Percentiles rank a stretch among this genome's conserved stretches.
Conservation (phyloP, 1,140 invertebrate genomes). For the Pseudachorutes palmiensis region DNA sequence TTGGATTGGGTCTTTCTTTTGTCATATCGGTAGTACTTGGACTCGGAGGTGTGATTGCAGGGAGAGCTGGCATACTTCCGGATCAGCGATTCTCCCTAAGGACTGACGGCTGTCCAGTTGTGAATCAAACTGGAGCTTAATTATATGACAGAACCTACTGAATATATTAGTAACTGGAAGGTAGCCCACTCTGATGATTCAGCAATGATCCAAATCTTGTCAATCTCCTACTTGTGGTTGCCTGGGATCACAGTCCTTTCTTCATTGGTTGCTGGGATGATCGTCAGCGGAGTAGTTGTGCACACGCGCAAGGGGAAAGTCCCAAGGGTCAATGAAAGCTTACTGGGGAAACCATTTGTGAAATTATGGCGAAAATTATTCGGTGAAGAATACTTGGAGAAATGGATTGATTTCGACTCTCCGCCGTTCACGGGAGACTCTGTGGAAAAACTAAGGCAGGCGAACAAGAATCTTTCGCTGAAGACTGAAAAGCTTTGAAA, state of each 20-base stretch:
- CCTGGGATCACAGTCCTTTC: slow-evolving; percentile 1
- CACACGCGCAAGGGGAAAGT: not conserved
- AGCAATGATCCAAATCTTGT: slow-evolving; percentile 7
- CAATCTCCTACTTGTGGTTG: slow-evolving; percentile 18
- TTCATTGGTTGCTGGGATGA: slow-evolving; percentile 16
- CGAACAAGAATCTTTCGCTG: not conserved
- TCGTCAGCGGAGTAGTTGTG: slow-evolving; percentile 23
- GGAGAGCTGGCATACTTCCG: slow-evolving; percentile 20
- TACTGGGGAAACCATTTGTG: slow-evolving; percentile 12
- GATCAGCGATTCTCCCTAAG: slow-evolving; percentile 23
- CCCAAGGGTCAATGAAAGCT: slow-evolving; percentile 12
- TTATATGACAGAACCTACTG: too few relatives aligned
- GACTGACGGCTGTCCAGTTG: not conserved
- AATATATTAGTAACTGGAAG: too few relatives aligned
- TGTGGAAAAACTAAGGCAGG: not conserved
- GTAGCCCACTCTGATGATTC: slow-evolving; percentile 37
- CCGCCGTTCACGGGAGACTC: not conserved
- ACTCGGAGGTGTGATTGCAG: slow-evolving; percentile 27
- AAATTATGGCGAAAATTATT: slow-evolving; percentile 17
- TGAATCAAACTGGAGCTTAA: too few relatives aligned
- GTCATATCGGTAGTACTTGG: slow-evolving; percentile 8
- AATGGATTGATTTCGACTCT: slow-evolving; percentile 22
- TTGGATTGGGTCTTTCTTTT: not conserved
- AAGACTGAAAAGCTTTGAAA: not conserved
- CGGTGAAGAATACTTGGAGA: slow-evolving; percentile 8